A percentile compares a stretch with the other conserved stretches of the same genome.
Evolutionary conservation across 2,888 invertebrate species (phyloP).

Genomic region (Andrena marginata): DNA sequence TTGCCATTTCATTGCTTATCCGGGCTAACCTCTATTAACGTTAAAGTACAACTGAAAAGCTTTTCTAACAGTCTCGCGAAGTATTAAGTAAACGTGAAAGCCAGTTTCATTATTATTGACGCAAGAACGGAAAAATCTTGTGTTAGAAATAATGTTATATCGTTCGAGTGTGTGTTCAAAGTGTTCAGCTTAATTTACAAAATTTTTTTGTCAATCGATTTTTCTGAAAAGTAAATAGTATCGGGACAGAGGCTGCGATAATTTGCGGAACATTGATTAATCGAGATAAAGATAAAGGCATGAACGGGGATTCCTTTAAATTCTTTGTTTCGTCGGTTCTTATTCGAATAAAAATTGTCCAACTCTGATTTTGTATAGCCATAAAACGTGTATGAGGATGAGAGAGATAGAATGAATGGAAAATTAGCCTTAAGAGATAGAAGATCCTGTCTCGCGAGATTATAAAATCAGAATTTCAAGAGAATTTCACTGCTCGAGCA

Average conservation of each 20-base stretch:
- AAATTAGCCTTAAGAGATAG: conserved; percentile 30
- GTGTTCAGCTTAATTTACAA: background rate
- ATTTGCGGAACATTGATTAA: background rate
- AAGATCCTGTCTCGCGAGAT: conserved; percentile 30
- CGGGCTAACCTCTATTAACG: background rate
- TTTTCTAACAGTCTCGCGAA: no score
- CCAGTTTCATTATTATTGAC: no score
- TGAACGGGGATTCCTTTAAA: conserved; percentile 2
- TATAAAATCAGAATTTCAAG: conserved; percentile 41
- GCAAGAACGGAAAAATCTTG: background rate
- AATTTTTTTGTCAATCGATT: background rate
- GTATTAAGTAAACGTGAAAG: no score
- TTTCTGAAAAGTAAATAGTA: background rate
- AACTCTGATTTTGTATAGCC: conserved; percentile 59
- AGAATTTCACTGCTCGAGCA: conserved; percentile 37
- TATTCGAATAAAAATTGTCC: conserved; percentile 59
- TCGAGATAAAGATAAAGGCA: conserved; percentile 6
- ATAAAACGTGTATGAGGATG: conserved; percentile 37
- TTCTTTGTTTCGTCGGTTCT: conserved; percentile 13
- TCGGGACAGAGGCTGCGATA: background rate
- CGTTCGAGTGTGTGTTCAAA: background rate
- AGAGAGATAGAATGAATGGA: conserved; percentile 33
- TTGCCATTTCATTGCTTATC: conserved; percentile 37
- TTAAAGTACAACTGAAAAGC: background rate
- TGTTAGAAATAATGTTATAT: background rate